Percentiles rank a stretch among this genome's conserved stretches.
Evolutionary conservation across 2,797 vertebrate species (phyloP).

Genomic region (Buphagus erythrorhynchus): DNA sequence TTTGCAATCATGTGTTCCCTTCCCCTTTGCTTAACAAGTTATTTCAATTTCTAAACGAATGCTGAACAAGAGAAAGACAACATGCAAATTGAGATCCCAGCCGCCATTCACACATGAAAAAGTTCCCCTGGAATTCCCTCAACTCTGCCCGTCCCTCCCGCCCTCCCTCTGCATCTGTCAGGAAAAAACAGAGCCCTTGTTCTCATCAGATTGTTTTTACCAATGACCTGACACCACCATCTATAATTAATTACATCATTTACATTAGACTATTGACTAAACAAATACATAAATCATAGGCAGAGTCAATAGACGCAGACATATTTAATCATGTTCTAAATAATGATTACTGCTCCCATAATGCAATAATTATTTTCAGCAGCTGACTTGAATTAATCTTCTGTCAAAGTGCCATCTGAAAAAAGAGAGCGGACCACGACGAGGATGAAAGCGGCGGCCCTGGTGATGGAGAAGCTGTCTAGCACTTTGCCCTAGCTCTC

Average conservation of each 20-base stretch:
- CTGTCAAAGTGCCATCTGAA: conserved; percentile 85
- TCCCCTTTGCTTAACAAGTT: conserved; percentile 88
- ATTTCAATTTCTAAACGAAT: conserved; percentile 87
- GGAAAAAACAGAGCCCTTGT: conserved; percentile 83
- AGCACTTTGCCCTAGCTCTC: neutral
- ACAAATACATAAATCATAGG: conserved; percentile 98
- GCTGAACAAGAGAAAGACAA: conserved; percentile 85
- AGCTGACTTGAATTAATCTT: conserved; percentile 94
- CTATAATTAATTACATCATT: conserved; percentile 99
- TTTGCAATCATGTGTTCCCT: conserved; percentile 83
- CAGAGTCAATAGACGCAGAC: conserved; percentile 95
- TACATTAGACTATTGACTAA: conserved; percentile 98
- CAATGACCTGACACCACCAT: conserved; percentile 93
- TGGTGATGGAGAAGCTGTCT: conserved; percentile 24
- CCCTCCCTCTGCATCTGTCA: conserved; percentile 86
- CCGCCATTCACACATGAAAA: conserved; percentile 87
- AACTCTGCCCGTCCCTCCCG: conserved; percentile 72
- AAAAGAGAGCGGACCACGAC: conserved; percentile 46
- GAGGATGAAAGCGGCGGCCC: conserved; percentile 56
- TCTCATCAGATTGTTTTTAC: conserved; percentile 90
- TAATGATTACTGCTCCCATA: conserved; percentile 97
- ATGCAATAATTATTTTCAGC: conserved; percentile 95
- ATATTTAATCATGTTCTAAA: conserved; percentile 98
- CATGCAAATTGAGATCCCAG: conserved; percentile 83
- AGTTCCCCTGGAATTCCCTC: conserved; percentile 90